Conservation (phyloP, 2,113 vertebrate species). For the Dasypus novemcinctus region DNA sequence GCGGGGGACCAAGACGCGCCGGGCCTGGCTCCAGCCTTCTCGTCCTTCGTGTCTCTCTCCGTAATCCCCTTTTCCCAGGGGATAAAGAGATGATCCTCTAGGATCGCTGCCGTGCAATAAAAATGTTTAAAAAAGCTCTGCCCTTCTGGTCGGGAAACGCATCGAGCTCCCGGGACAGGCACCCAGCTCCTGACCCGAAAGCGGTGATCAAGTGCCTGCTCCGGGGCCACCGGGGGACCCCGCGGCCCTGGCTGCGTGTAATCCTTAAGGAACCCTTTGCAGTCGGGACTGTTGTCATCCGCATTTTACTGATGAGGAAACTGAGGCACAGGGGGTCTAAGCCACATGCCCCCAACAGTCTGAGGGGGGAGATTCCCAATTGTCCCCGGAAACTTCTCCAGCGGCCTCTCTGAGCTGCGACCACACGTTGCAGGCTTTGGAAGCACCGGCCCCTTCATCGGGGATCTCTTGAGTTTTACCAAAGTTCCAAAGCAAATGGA, state of each 20-base stretch:
- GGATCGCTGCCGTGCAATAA: neutral
- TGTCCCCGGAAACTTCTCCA: neutral
- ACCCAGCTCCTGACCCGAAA: neutral
- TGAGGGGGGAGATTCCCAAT: neutral
- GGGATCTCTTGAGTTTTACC: neutral
- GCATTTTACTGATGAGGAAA: neutral
- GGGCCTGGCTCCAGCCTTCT: neutral
- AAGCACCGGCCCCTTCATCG: neutral
- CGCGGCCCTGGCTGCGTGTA: neutral
- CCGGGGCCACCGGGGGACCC: neutral
- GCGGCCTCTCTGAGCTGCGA: neutral
- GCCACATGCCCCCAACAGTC: neutral
- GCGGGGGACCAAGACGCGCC: no score
- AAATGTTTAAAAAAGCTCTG: neutral
- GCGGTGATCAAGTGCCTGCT: neutral
- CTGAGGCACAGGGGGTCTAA: neutral
- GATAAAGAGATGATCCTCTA: neutral
- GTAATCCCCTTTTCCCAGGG: neutral
- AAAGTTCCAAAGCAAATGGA: neutral
- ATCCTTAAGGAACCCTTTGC: neutral
- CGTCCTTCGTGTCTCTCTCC: neutral
- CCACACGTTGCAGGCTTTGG: fast-evolving
- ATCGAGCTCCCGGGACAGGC: neutral
- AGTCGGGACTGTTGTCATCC: neutral
- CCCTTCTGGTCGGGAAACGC: neutral